Evolutionary conservation across 2,888 invertebrate species (phyloP).

Genomic region (Frankliniella fusca): DNA sequence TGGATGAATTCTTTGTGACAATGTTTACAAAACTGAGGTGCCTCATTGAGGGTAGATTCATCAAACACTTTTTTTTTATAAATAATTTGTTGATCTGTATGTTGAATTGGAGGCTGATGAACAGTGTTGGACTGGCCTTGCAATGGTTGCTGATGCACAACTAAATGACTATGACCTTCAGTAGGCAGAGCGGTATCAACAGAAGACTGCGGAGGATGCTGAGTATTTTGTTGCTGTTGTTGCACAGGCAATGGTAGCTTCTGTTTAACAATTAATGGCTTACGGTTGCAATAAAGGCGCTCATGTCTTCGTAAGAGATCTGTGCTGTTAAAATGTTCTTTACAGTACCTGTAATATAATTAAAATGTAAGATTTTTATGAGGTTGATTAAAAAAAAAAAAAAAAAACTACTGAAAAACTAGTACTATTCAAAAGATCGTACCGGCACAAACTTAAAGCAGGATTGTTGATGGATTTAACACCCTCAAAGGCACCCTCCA

Average conservation of each 20-base stretch:
- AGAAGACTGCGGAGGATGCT: background rate
- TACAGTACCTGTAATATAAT: background rate
- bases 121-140: no score
- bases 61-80: background rate
- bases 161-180: background rate
- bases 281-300: background rate
- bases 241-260: background rate
- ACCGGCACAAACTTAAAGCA: background rate
- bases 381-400: no score
- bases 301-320: constrained; percentile 3
- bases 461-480: background rate
- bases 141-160: background rate
- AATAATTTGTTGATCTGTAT: background rate
- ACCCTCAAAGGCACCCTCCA: background rate
- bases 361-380: no score
- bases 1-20: constrained; percentile 28
- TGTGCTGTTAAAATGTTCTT: background rate
- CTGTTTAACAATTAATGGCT: background rate
- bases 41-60: background rate
- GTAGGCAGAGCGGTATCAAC: background rate
- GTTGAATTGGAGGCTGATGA: background rate
- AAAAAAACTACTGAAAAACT: background rate
- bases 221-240: background rate
- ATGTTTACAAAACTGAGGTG: background rate
- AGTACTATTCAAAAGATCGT: background rate